Conservation (phyloP, 2,113 vertebrate species). For the Todiramphus saurophagus region DNA sequence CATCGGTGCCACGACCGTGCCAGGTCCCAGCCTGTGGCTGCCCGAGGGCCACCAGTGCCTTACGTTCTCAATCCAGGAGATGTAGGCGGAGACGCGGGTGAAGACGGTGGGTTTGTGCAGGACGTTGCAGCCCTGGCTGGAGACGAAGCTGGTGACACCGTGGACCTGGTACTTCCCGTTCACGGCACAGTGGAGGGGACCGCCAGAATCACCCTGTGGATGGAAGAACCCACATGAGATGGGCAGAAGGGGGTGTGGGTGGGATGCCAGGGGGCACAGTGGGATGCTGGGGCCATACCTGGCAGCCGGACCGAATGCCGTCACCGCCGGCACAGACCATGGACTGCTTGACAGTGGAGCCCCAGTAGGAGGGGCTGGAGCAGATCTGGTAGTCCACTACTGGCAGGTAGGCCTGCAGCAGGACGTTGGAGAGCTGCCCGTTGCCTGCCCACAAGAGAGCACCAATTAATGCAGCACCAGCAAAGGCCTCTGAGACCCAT, state of each 20-base stretch:
- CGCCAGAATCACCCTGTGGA: slow-evolving; percentile 86
- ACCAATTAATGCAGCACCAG: rapidly evolving
- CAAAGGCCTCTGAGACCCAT: neutral
- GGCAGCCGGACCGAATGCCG: slow-evolving; percentile 77
- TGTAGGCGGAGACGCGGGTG: slow-evolving; percentile 87
- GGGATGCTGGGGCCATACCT: slow-evolving; percentile 57
- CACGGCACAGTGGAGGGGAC: slow-evolving; percentile 86
- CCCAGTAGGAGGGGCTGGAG: slow-evolving; percentile 83
- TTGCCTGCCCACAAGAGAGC: slow-evolving; percentile 67
- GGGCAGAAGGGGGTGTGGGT: rapidly evolving
- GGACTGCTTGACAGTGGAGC: slow-evolving; percentile 79
- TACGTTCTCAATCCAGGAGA: slow-evolving; percentile 83
- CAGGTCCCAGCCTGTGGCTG: neutral
- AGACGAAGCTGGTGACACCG: slow-evolving; percentile 90
- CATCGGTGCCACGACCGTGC: rapidly evolving
- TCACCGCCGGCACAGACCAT: slow-evolving; percentile 91
- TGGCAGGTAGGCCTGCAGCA: slow-evolving; percentile 87
- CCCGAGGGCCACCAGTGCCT: neutral
- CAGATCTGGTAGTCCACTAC: slow-evolving; percentile 79
- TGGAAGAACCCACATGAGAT: neutral
- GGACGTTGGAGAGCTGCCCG: slow-evolving; percentile 79
- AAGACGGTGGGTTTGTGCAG: slow-evolving; percentile 87
- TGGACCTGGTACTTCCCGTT: slow-evolving; percentile 80
- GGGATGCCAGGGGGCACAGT: rapidly evolving
- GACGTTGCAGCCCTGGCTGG: slow-evolving; percentile 80